These are phyloP conservation scores for Campodea augens DNA, from an alignment of 1,140 invertebrate genomes.

Conservation along the genomic window DNA sequence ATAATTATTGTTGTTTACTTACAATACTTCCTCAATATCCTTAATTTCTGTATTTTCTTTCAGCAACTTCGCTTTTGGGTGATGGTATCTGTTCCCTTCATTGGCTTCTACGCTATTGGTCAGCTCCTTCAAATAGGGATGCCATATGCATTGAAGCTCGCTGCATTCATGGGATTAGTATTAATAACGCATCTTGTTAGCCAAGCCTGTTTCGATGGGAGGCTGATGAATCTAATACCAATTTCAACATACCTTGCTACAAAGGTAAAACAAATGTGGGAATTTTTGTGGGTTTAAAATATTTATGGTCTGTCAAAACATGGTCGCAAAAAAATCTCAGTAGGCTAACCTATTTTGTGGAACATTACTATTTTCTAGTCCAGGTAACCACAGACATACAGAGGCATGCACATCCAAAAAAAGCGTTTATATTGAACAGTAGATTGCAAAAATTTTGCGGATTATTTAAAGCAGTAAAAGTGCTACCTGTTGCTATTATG, in stretches of 20 bases:
- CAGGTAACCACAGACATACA: too few relatives aligned
- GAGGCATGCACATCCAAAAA: too few relatives aligned
- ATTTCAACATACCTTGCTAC: slow-evolving; percentile 83
- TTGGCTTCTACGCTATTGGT: slow-evolving; percentile 73
- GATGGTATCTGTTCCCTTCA: slow-evolving; percentile 72
- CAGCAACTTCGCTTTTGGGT: slow-evolving; percentile 71
- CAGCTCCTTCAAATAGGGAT: slow-evolving; percentile 59
- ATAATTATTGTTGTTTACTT: neutral
- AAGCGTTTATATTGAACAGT: too few relatives aligned
- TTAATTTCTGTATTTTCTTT: slow-evolving; percentile 14
- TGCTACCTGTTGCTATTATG: too few relatives aligned
- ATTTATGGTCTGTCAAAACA: neutral
- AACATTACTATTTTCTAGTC: too few relatives aligned
- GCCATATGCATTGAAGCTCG: slow-evolving; percentile 58
- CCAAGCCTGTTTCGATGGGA: slow-evolving; percentile 66
- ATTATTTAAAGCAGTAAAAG: too few relatives aligned
- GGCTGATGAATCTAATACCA: slow-evolving; percentile 66
- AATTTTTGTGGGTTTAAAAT: slow-evolving; percentile 3
- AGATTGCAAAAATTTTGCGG: too few relatives aligned
- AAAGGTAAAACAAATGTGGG: slow-evolving; percentile 42
- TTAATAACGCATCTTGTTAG: slow-evolving; percentile 48
- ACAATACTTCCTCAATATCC: too few relatives aligned
- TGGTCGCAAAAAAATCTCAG: too few relatives aligned
- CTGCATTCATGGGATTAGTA: slow-evolving; percentile 51
- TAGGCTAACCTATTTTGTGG: too few relatives aligned